Percentiles rank a stretch among this genome's conserved stretches.
Evolutionary conservation across 2,113 vertebrate genomes (phyloP).

Genomic region (Notothenia rossii): DNA sequence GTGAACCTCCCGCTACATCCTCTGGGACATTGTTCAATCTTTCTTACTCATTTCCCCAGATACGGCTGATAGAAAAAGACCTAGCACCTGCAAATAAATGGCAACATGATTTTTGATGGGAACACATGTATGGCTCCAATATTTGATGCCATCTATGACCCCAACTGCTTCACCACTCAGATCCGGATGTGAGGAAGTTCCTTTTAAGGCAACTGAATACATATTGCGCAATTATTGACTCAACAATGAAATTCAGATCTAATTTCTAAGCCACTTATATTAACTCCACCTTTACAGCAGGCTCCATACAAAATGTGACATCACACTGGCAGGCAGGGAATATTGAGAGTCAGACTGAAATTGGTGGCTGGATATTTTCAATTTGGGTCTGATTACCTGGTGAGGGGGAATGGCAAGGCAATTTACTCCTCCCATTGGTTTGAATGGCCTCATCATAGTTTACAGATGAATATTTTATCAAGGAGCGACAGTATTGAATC

Average conservation of each 20-base stretch:
- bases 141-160: slow-evolving; percentile 38
- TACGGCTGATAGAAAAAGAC: slow-evolving; percentile 35
- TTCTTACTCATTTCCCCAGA: slow-evolving; percentile 24
- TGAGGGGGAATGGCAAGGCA: slow-evolving; percentile 63
- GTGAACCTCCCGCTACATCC: slow-evolving; percentile 11
- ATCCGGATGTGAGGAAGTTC: neutral
- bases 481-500: slow-evolving; percentile 62
- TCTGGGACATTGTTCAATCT: slow-evolving; percentile 40
- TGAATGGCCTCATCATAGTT: slow-evolving; percentile 61
- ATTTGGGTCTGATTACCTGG: slow-evolving; percentile 78
- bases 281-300: slow-evolving; percentile 40
- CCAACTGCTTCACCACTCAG: slow-evolving; percentile 26
- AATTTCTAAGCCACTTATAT: slow-evolving; percentile 60
- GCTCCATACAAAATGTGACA: slow-evolving; percentile 33
- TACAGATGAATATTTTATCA: slow-evolving; percentile 70
- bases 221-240: slow-evolving; percentile 53
- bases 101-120: slow-evolving; percentile 31
- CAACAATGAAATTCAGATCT: slow-evolving; percentile 59
- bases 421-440: slow-evolving; percentile 66
- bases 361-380: slow-evolving; percentile 78
- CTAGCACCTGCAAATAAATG: slow-evolving; percentile 43
- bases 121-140: slow-evolving; percentile 54
- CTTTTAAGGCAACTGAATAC: slow-evolving; percentile 32
- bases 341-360: slow-evolving; percentile 63
- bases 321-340: slow-evolving; percentile 39